Conservation (phyloP, 1,140 invertebrate species). For the Cydia splendana region DNA sequence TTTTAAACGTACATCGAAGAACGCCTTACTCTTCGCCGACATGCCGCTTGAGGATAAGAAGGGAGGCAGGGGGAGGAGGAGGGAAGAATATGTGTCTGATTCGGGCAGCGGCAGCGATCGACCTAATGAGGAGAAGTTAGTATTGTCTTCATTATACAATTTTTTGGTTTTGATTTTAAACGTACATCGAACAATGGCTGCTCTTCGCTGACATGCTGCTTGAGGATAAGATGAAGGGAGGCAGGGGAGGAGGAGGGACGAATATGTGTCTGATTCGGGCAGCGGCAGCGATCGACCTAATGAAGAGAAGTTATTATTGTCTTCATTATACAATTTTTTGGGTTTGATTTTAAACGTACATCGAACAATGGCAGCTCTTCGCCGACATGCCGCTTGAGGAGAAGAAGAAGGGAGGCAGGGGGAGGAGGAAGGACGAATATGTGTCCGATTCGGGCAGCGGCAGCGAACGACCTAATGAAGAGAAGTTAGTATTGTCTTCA, state of each 20-base stretch:
- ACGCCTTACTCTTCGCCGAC: slow-evolving; percentile 88
- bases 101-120: slow-evolving; percentile 83
- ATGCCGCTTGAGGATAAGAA: slow-evolving; percentile 86
- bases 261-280: slow-evolving; percentile 86
- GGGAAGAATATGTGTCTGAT: slow-evolving; percentile 86
- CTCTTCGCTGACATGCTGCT: slow-evolving; percentile 89
- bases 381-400: slow-evolving; percentile 88
- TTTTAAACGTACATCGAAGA: slow-evolving; percentile 67
- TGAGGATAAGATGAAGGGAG: slow-evolving; percentile 82
- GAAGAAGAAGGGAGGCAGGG: slow-evolving; percentile 78
- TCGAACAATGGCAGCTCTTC: slow-evolving; percentile 84
- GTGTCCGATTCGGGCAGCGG: slow-evolving; percentile 86
- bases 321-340: no score
- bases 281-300: slow-evolving; percentile 80
- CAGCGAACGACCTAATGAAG: slow-evolving; percentile 73
- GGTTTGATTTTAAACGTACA: no score
- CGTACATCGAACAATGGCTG: slow-evolving; percentile 78
- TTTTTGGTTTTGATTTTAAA: no score
- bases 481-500: slow-evolving; percentile 45
- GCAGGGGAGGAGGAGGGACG: slow-evolving; percentile 80
- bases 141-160: background rate
- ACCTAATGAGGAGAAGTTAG: slow-evolving; percentile 58
- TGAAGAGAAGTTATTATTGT: slow-evolving; percentile 52
- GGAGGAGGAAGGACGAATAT: slow-evolving; percentile 83
- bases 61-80: slow-evolving; percentile 79